These are phyloP conservation scores for Aelia acuminata DNA, from an alignment of 2,888 invertebrate genomes.

Conservation along the genomic window DNA sequence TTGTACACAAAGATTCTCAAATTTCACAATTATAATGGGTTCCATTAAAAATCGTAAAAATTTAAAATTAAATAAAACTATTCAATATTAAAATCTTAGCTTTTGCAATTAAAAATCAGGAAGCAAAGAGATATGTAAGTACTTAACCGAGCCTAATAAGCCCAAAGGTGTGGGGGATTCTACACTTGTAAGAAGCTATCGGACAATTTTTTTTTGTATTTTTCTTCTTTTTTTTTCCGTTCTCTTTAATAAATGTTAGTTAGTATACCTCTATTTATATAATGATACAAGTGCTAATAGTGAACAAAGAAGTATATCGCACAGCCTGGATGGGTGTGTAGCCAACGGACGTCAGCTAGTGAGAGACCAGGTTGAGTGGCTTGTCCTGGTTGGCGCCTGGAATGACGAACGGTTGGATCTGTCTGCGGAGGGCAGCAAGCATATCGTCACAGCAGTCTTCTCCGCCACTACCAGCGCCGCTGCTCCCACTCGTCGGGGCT, in stretches of 20 bases:
- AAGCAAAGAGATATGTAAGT: conserved; percentile 56
- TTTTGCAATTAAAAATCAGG: conserved; percentile 1
- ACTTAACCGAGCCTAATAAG: conserved; percentile 21
- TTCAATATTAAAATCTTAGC: conserved; percentile 4
- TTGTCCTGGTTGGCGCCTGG: conserved; percentile 64
- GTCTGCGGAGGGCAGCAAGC: conserved; percentile 78
- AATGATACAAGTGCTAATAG: conserved; percentile 37
- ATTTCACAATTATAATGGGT: not conserved
- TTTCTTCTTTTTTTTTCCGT: too few species aligned
- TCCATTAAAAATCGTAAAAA: not conserved
- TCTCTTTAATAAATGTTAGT: conserved; percentile 21
- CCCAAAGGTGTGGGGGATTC: conserved; percentile 5
- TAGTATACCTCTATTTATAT: conserved; percentile 32
- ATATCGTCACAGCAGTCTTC: conserved; percentile 77
- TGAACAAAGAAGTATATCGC: conserved; percentile 39
- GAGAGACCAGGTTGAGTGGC: conserved; percentile 65
- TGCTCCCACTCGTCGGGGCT: conserved; percentile 58
- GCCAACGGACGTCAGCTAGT: conserved; percentile 1
- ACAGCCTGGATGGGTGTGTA: conserved; percentile 46
- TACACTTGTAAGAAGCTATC: conserved; percentile 43
- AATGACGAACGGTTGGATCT: conserved; percentile 76
- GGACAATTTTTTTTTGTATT: conserved; percentile 16
- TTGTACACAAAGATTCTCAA: not conserved
- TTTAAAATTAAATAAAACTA: not conserved
- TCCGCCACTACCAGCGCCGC: conserved; percentile 64